A percentile compares a stretch with the other conserved stretches of the same genome.
Evolutionary conservation across 2,797 vertebrate genomes (phyloP).

Genomic region (Coranthus polyacanthus): DNA sequence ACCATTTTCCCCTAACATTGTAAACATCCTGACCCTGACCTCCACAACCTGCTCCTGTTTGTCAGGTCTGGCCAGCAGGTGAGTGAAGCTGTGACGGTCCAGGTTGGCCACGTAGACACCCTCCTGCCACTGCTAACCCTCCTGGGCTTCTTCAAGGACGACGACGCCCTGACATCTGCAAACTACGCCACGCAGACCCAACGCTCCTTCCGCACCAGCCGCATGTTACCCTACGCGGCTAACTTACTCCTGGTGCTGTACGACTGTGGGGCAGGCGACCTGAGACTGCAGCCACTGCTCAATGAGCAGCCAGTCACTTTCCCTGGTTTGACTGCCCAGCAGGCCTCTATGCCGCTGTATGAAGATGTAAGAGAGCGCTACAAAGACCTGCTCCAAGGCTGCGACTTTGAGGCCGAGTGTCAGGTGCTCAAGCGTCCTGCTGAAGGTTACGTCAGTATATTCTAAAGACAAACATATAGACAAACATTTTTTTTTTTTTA

Average conservation of each 20-base stretch:
- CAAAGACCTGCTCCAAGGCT: conserved; percentile 86
- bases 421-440: conserved; percentile 39
- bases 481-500: no score
- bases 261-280: conserved; percentile 88
- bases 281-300: conserved; percentile 87
- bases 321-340: conserved; percentile 75
- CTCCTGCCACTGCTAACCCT: conserved; percentile 93
- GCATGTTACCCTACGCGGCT: conserved; percentile 91
- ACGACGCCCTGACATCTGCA: conserved; percentile 81
- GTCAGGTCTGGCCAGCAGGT: conserved; percentile 85
- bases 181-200: conserved; percentile 85
- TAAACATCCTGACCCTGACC: no score
- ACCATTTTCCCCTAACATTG: no score
- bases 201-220: conserved; percentile 90
- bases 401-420: conserved; percentile 84
- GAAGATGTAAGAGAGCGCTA: conserved; percentile 87
- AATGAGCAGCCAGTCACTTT: conserved; percentile 90
- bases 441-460: background rate
- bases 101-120: conserved; percentile 96
- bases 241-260: conserved; percentile 93
- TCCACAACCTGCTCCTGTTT: background rate
- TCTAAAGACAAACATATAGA: no score
- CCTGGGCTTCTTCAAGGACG: conserved; percentile 94
- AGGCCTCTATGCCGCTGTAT: conserved; percentile 83
- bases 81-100: conserved; percentile 89